Evolutionary conservation across 2,113 vertebrate species (phyloP).

Genomic region (Macrotis lagotis): DNA sequence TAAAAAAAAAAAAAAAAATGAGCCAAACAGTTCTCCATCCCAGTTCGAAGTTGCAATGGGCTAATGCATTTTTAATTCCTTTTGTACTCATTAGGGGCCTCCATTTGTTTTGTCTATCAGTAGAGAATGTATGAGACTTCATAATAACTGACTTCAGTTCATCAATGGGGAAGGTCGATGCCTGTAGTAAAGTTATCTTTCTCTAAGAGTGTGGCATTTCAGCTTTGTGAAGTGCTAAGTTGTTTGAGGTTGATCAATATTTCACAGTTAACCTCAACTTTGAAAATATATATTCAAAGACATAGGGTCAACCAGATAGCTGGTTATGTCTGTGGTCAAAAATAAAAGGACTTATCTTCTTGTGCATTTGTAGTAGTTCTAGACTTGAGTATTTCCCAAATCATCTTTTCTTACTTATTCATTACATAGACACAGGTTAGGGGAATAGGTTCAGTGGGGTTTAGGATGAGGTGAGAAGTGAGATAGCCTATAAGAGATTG

Average conservation of each 20-base stretch:
- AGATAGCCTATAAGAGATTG: neutral
- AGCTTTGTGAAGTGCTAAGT: constrained; percentile 50
- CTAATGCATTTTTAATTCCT: constrained; percentile 83
- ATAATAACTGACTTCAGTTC: constrained; percentile 58
- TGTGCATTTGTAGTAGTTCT: neutral
- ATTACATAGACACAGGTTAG: neutral
- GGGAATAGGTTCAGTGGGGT: neutral
- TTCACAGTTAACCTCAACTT: constrained; percentile 15
- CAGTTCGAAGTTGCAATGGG: constrained; percentile 66
- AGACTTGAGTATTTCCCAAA: neutral
- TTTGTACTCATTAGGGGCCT: constrained; percentile 65
- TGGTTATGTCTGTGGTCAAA: constrained; percentile 12
- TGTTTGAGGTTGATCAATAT: neutral
- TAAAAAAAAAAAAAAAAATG: constrained; percentile 50
- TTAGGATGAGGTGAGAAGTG: neutral
- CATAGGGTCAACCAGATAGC: neutral
- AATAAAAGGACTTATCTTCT: neutral
- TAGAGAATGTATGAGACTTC: constrained; percentile 66
- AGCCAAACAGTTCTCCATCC: constrained; percentile 69
- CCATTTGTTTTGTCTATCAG: constrained; percentile 75
- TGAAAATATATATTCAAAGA: neutral
- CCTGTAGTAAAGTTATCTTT: constrained; percentile 48
- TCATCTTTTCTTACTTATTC: neutral
- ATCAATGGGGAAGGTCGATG: constrained; percentile 15
- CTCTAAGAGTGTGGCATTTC: constrained; percentile 20